Conservation (phyloP, 2,113 vertebrate species). For the Forbesichthys papilliferus region DNA sequence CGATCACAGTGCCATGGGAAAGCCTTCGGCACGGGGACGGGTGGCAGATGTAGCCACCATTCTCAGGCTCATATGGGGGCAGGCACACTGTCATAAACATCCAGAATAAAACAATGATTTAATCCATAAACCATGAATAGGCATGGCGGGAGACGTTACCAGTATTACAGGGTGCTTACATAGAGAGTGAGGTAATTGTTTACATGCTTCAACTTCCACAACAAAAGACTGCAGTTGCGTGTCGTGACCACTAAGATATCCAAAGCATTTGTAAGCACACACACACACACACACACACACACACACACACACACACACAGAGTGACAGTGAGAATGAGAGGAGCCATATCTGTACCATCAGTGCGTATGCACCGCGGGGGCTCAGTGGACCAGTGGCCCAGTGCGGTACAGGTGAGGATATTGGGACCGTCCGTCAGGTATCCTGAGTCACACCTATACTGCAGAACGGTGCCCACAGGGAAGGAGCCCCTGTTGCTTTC, state of each 20-base stretch:
- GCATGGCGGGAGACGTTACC: too few relatives aligned
- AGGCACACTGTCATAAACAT: slow-evolving; percentile 80
- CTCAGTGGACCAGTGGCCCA: slow-evolving; percentile 72
- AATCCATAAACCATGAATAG: too few relatives aligned
- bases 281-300: too few relatives aligned
- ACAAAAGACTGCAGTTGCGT: too few relatives aligned
- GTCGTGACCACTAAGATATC: too few relatives aligned
- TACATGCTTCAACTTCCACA: too few relatives aligned
- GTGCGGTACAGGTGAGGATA: slow-evolving; percentile 72
- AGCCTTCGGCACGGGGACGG: slow-evolving; percentile 87
- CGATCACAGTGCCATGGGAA: slow-evolving; percentile 89
- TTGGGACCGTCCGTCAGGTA: slow-evolving; percentile 74
- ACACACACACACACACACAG: too few relatives aligned
- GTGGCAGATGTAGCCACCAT: slow-evolving; percentile 94
- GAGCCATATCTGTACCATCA: slow-evolving; percentile 55
- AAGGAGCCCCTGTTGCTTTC: slow-evolving; percentile 72
- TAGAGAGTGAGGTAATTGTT: too few relatives aligned
- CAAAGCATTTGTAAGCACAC: too few relatives aligned
- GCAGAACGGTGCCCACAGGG: slow-evolving; percentile 69
- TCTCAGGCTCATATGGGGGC: slow-evolving; percentile 89
- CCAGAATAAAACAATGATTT: too few relatives aligned
- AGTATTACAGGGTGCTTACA: too few relatives aligned
- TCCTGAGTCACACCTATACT: slow-evolving; percentile 76
- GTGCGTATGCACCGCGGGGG: slow-evolving; percentile 74
- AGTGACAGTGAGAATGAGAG: slow-evolving; percentile 31